Evolutionary conservation across 2,888 invertebrate genomes (phyloP), one percentile per base, ranked within the genome.

Genomic region (Agrochola litura): DNA sequence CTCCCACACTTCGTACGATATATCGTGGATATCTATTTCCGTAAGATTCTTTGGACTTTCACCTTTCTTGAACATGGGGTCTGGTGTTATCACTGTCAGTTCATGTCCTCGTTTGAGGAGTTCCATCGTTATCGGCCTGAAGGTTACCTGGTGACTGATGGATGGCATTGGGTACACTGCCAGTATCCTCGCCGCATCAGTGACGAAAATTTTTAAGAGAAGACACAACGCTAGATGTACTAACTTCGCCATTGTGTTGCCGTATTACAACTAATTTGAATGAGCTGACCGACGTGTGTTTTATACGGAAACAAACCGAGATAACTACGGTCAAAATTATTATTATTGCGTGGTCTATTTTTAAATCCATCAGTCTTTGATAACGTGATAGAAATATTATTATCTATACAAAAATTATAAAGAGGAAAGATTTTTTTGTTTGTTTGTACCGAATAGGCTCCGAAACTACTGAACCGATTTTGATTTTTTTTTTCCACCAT

Each of bases 141-240:
- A 95, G 2, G 92, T 91, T 0, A 94, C 82, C 86, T 96, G 95
- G 73, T 96, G 96, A 61, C 96, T 96, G 37, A 95, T 90, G 0
- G 95, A 93, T 0, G 96, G 92, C 1, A 91, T 3, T 6, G 95
- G 91, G 41, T 93, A 89, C 0, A 93, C 82, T 0, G 86, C 92
- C n/a, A 96, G 82, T 71, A 96, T 96, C 76, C 89, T 92, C 1
- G 92, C 93, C 2, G 89, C 84, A 49, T 90, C 82, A 66, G 43
- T 72, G 2, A 49, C 16, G 4, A 65, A 65, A 19, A 72, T 30
- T n/a, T 63, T 60, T 25, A 66, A 12, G n/a, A 69, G 5, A 22
- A 76, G 4, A 58, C 61, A 54, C 16, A 72, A 41, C 41, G n/a
- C 37, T 49, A 82, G 12, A 37, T 16, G 6, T 0, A 4, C 12